Percentiles rank a stretch among this genome's conserved stretches.
phyloP scores from a whole-genome alignment of 1,140 invertebrate genomes.

The Pantala flavescens region DNA sequence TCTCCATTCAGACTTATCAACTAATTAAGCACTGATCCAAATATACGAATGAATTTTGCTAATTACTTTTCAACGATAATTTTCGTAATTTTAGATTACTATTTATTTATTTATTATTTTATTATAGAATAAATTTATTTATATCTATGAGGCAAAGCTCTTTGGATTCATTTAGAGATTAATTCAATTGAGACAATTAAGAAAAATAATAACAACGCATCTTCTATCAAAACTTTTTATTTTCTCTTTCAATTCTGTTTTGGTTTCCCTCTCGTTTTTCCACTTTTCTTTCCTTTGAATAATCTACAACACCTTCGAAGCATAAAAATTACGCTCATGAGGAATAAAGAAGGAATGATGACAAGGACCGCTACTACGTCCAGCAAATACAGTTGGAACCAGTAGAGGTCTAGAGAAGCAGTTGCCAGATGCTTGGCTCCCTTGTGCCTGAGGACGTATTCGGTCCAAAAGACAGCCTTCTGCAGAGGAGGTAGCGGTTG shows the following conservation, averaged over 20 bases:
- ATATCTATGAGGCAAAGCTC: too few species aligned
- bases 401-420: constrained; percentile 42
- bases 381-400: constrained; percentile 49
- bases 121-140: too few species aligned
- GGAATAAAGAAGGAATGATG: not conserved
- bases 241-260: not conserved
- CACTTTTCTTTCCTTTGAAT: not conserved
- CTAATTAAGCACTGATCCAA: too few species aligned
- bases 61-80: too few species aligned
- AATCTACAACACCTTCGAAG: not conserved
- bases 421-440: constrained; percentile 44
- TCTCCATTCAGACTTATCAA: too few species aligned
- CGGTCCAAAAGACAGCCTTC: constrained; percentile 48
- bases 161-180: too few species aligned
- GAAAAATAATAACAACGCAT: too few species aligned
- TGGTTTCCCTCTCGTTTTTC: not conserved
- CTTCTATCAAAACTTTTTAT: not conserved
- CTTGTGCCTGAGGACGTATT: constrained; percentile 47
- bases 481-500: constrained; percentile 32
- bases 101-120: too few species aligned
- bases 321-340: not conserved
- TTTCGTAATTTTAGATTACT: too few species aligned
- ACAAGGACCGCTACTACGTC: constrained; percentile 35
- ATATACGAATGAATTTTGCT: too few species aligned
- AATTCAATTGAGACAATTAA: too few species aligned